Evolutionary conservation across 2,888 invertebrate genomes (phyloP), one percentile per base, ranked within the genome.

Genomic region (Rutpela maculata): DNA sequence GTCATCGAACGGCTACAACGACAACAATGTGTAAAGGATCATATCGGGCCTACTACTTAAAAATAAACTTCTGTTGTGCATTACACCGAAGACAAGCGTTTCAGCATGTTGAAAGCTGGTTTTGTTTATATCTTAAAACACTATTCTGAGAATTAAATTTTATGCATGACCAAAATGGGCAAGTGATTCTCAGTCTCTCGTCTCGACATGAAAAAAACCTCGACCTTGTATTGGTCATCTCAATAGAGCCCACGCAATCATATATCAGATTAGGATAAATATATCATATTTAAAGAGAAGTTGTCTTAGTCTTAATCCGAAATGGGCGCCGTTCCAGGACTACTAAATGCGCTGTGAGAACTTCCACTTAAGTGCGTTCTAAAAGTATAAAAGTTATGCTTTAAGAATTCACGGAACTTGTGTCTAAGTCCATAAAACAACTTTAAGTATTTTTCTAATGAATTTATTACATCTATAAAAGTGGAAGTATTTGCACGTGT

Each of bases 191-290:
- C 63, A 17, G 17, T 38, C 63, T 35, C 35, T 38, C 31, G 35
- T 35, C 63, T 31, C 63, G 35, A 31, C 63, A 38, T 5, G 38
- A 6, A 67, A 67, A 67, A 67, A 67, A 67, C 56, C 31, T 50
- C 65, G 68, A 35, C 74, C 74, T 74, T 74, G 74, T 59, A 50
- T 66, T 74, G 74, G 57, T 67, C 74, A 74, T 74, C 74, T 74
- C 66, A 66, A 73, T 66, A 43, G 17, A 26, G n/a, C 67, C 63
- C 74, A 73, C 63, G 74, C 50, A 73, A 43, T 22, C 12, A 19
- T 50, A 18, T 63, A 65, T 73, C 66, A 38, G 63, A 73, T 73
- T 73, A 73, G 22, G 19, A 73, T 66, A 63, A 19, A 55, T 60
- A 56, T 50, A 38, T 63, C 63, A 63, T 38, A 63, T 31, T 63